A percentile compares a stretch with the other conserved stretches of the same genome.
phyloP scores from a whole-genome alignment of 1,140 invertebrate species.

The Mizuhopecten yessoensis region DNA sequence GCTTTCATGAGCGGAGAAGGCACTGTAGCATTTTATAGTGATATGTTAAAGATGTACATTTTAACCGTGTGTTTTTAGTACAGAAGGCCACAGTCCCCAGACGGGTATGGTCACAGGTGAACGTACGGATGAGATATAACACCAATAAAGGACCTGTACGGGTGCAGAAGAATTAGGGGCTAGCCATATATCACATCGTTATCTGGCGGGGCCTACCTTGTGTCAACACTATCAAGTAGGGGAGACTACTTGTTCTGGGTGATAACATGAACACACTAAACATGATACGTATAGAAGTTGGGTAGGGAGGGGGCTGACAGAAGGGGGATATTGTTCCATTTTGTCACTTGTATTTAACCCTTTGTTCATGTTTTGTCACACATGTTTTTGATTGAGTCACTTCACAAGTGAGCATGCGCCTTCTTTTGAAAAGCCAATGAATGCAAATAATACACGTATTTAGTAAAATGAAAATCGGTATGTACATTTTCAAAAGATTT shows the following conservation, averaged over 20 bases:
- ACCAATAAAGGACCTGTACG: not conserved
- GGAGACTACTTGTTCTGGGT: slow-evolving; percentile 4
- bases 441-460: not conserved
- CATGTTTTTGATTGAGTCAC: not conserved
- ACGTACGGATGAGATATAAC: not conserved
- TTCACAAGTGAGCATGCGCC: not conserved
- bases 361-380: not conserved
- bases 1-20: too few species aligned
- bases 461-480: not conserved
- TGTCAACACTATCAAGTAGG: not conserved
- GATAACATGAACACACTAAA: slow-evolving; percentile 9
- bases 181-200: not conserved
- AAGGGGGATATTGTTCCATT: not conserved
- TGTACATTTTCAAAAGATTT: not conserved
- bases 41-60: too few species aligned
- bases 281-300: not conserved
- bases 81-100: not conserved
- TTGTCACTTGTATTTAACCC: not conserved
- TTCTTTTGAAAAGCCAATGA: not conserved
- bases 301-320: not conserved
- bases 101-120: not conserved
- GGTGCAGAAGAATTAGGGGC: slow-evolving; percentile 30
- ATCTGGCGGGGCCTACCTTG: not conserved
- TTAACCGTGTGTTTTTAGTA: too few species aligned
- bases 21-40: too few species aligned